Conservation (phyloP, 2,113 vertebrate genomes). For the Ameiurus melas region DNA sequence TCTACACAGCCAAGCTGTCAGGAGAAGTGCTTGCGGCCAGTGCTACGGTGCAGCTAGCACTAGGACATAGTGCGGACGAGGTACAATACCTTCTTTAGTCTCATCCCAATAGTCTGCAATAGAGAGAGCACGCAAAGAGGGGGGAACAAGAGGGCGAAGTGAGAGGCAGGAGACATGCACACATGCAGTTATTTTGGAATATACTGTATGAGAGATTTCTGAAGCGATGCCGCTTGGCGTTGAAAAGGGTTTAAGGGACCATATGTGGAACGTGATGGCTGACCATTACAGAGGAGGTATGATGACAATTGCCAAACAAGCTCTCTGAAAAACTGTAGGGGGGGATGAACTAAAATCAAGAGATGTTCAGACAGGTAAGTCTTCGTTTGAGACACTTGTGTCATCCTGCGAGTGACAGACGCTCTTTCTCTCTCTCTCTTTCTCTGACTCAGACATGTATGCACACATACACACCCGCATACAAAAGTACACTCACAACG, state of each 20-base stretch:
- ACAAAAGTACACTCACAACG: conserved; percentile 44
- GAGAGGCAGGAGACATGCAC: conserved; percentile 50
- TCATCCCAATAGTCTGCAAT: conserved; percentile 82
- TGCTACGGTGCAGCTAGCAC: conserved; percentile 66
- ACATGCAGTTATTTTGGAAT: conserved; percentile 44
- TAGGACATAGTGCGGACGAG: conserved; percentile 69
- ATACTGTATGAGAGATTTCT: conserved; percentile 23
- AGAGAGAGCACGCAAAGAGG: conserved; percentile 75
- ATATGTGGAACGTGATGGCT: conserved; percentile 27
- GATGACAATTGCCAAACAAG: conserved; percentile 67
- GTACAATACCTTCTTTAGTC: conserved; percentile 82
- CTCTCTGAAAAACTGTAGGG: conserved; percentile 62
- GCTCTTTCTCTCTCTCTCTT: not conserved
- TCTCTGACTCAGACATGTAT: not conserved
- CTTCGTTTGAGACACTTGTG: conserved; percentile 33
- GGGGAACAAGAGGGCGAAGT: conserved; percentile 63
- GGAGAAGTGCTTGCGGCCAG: conserved; percentile 61
- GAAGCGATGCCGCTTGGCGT: conserved; percentile 5
- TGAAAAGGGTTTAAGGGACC: conserved; percentile 28
- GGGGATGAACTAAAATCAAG: conserved; percentile 66
- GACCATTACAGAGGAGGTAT: conserved; percentile 57
- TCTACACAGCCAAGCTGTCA: conserved; percentile 56
- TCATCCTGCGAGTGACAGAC: conserved; percentile 49
- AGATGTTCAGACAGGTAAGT: conserved; percentile 53
- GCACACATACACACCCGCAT: conserved; percentile 27